Percentiles rank a stretch among this genome's conserved stretches.
phyloP scores from a whole-genome alignment of 2,797 vertebrate genomes.

The Pterois miles region DNA sequence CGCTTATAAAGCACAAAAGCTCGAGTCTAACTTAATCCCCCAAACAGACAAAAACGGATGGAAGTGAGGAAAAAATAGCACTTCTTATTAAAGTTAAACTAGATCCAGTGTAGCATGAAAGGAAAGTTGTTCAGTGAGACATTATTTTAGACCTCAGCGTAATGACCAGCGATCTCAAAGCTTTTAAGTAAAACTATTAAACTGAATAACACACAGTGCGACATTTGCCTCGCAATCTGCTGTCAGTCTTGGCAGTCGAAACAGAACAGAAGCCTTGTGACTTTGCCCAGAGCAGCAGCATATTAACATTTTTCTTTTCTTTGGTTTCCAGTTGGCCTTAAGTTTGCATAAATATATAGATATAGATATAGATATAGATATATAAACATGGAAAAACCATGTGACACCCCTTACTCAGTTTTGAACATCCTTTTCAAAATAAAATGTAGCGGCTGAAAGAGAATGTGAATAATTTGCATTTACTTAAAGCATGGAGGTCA shows the following conservation, averaged over 20 bases:
- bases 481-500: neutral
- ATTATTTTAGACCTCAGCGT: neutral
- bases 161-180: conserved; percentile 13
- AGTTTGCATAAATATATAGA: too few relatives aligned
- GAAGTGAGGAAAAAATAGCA: neutral
- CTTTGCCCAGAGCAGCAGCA: conserved; percentile 53
- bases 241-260: conserved; percentile 54
- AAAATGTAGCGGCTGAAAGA: neutral
- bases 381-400: neutral
- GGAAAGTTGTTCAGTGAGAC: neutral
- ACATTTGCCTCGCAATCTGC: conserved; percentile 60
- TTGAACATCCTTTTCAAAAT: neutral
- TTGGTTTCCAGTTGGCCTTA: conserved; percentile 52
- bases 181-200: conserved; percentile 34
- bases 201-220: conserved; percentile 43
- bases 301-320: conserved; percentile 56
- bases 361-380: too few relatives aligned
- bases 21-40: neutral
- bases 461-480: conserved; percentile 19
- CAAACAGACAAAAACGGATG: neutral
- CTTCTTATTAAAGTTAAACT: conserved; percentile 3
- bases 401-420: neutral
- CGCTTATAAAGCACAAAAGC: conserved; percentile 22
- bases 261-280: conserved; percentile 52
- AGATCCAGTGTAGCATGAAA: neutral